Evolutionary conservation across 2,888 invertebrate species (phyloP), one percentile per base, ranked within the genome.

Genomic region (Alentia gelatinosa): DNA sequence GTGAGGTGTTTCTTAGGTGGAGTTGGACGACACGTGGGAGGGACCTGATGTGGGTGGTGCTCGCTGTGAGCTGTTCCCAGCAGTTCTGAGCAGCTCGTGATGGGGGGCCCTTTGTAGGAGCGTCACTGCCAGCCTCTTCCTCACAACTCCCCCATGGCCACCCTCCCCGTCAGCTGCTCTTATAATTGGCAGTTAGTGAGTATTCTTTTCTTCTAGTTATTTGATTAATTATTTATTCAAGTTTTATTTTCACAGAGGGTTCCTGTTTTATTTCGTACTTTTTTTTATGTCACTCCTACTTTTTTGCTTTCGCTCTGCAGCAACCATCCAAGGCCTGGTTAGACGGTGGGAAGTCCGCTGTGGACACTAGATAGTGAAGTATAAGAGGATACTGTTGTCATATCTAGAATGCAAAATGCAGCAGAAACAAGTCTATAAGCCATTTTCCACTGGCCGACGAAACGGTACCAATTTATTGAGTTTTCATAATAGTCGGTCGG

Each of bases 11-110:
- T 68, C 68, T 68, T 68, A 68, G 4, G 30, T n/a, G 26, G 68
- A 30, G 68, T 68, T 68, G n/a, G n/a, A 26, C 30, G 68, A 68
- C 68, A 68, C 68, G 68, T 68, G 68, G 68, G 68, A 68, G 68
- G 68, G 33, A 30, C 30, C 68, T 68, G 68, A 30, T 26, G 68
- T 30, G 68, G 68, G 30, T 30, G 68, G 68, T 30, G 26, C 68
- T 26, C 30, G 33, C 68, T 30, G 12, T 12, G 68, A 12, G 26
- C 68, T 19, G 56, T 19, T n/a, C n/a, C n/a, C 23, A 56, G 56
- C 19, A 56, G 56, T 56, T 56, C 56, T n/a, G 56, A 56, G 56
- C 56, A 56, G 56, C 56, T 56, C 56, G 56, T 56, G 68, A 30
- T 68, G 68, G 68, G 68, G 30, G 68, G 68, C 68, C 26, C 68